Percentiles rank a stretch among this genome's conserved stretches.
phyloP scores from a whole-genome alignment of 2,113 vertebrate genomes.

The Rhinogobius similis region DNA sequence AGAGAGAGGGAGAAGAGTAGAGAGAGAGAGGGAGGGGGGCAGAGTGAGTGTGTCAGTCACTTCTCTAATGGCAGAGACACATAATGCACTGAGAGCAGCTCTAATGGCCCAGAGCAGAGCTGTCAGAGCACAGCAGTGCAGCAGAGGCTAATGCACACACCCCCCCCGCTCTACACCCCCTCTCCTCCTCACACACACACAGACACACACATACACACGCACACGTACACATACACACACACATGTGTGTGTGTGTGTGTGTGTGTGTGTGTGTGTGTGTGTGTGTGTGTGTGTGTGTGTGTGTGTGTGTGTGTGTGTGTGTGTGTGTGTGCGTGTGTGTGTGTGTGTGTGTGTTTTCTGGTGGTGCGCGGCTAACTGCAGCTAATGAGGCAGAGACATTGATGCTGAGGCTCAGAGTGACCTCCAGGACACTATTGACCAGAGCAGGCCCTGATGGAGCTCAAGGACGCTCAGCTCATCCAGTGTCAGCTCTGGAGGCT shows the following conservation, averaged over 20 bases:
- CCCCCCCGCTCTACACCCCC: slow-evolving; percentile 23
- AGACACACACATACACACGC: not conserved
- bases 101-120: slow-evolving; percentile 85
- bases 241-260: not conserved
- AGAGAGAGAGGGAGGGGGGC: too few relatives aligned
- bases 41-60: slow-evolving; percentile 73
- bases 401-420: not conserved
- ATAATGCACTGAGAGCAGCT: slow-evolving; percentile 87
- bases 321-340: not conserved
- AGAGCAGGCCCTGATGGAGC: not conserved
- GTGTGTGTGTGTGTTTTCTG: not conserved
- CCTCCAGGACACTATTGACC: not conserved
- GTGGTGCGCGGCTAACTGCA: slow-evolving; percentile 42
- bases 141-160: slow-evolving; percentile 75
- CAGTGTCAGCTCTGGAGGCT: not conserved
- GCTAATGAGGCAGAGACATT: slow-evolving; percentile 43
- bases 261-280: not conserved
- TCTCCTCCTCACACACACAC: too few relatives aligned
- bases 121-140: slow-evolving; percentile 84
- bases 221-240: not conserved
- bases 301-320: not conserved
- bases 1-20: too few relatives aligned
- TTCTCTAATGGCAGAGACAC: slow-evolving; percentile 84
- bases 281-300: not conserved
- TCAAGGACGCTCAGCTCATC: not conserved